Percentiles rank a stretch among this genome's conserved stretches.
Conservation (phyloP, 1,140 invertebrate species). For the Drosophila erecta region DNA sequence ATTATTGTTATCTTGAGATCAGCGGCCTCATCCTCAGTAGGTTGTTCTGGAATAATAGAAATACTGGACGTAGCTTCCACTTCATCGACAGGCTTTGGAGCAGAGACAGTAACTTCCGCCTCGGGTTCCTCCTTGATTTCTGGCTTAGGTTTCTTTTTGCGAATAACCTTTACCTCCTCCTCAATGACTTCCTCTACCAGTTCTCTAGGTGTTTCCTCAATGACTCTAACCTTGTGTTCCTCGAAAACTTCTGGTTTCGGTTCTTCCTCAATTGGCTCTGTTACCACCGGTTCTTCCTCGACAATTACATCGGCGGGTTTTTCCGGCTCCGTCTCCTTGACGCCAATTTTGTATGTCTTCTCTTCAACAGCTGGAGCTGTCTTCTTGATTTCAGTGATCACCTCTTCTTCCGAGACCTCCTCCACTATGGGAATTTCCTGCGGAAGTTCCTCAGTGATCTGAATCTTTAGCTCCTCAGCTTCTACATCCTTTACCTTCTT, state of each 20-base stretch:
- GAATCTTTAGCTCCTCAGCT: slow-evolving; percentile 66
- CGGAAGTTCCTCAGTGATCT: slow-evolving; percentile 59
- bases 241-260: slow-evolving; percentile 52
- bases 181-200: slow-evolving; percentile 64
- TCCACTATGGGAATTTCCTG: slow-evolving; percentile 54
- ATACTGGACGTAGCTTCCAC: slow-evolving; percentile 59
- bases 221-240: slow-evolving; percentile 68
- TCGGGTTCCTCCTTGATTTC: slow-evolving; percentile 64
- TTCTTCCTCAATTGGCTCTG: slow-evolving; percentile 50
- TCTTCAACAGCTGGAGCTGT: slow-evolving; percentile 34
- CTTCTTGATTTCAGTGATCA: slow-evolving; percentile 35
- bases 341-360: slow-evolving; percentile 57
- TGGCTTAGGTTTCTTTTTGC: slow-evolving; percentile 72
- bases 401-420: slow-evolving; percentile 53
- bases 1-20: slow-evolving; percentile 72
- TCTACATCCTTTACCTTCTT: slow-evolving; percentile 69
- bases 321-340: slow-evolving; percentile 57
- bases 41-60: slow-evolving; percentile 69
- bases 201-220: slow-evolving; percentile 70
- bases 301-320: slow-evolving; percentile 29
- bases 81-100: slow-evolving; percentile 61
- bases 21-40: slow-evolving; percentile 70
- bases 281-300: slow-evolving; percentile 14
- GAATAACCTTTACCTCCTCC: slow-evolving; percentile 64
- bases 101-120: slow-evolving; percentile 50